phyloP scores from a whole-genome alignment of 1,140 invertebrate species.

The Drosophila setifemur region DNA sequence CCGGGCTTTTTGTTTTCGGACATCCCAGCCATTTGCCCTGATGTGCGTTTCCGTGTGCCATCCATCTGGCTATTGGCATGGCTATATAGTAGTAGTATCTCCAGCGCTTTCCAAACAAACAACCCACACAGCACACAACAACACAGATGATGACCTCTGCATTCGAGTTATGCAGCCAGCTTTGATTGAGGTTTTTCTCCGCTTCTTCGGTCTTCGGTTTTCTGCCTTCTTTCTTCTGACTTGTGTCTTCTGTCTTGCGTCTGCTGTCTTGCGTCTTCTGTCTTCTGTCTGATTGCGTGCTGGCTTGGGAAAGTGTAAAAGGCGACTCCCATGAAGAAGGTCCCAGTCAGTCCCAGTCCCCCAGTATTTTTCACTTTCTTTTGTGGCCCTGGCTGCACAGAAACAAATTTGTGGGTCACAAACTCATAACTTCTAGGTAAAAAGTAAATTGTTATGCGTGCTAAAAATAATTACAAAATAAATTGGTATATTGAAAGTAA shows the following conservation, averaged over 20 bases:
- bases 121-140: conserved; percentile 53
- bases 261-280: conserved; percentile 5
- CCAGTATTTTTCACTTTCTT: conserved; percentile 75
- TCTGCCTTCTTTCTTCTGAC: conserved; percentile 59
- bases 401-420: neutral
- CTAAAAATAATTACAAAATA: too few species aligned
- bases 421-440: too few species aligned
- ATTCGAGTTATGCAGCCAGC: conserved; percentile 75
- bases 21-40: conserved; percentile 37
- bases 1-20: conserved; percentile 26
- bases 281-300: conserved; percentile 61
- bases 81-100: too few species aligned
- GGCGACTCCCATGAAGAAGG: conserved; percentile 63
- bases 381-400: conserved; percentile 18
- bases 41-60: conserved; percentile 79
- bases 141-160: conserved; percentile 65
- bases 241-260: conserved; percentile 40
- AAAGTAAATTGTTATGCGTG: too few species aligned
- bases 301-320: conserved; percentile 76
- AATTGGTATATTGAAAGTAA: too few species aligned
- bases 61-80: conserved; percentile 67
- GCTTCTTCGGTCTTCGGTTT: conserved; percentile 2
- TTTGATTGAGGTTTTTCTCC: conserved; percentile 76
- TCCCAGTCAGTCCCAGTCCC: conserved; percentile 25
- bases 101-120: conserved; percentile 69